Evolutionary conservation across 1,140 invertebrate species (phyloP), one percentile per base, ranked within the genome.

Genomic region (Leptopilina boulardi): DNA sequence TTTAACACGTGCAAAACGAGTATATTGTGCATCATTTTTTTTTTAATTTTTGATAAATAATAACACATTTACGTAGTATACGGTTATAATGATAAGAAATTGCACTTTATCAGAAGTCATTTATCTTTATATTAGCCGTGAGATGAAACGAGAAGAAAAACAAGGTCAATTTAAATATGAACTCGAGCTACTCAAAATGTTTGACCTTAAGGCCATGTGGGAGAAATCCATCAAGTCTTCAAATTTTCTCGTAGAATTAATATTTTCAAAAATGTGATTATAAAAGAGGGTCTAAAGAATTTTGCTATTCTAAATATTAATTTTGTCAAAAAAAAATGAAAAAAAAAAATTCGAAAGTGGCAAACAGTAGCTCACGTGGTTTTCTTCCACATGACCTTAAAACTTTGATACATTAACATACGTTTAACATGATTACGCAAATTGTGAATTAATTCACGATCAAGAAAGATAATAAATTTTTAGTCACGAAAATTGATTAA

Each of bases 11-110:
- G 59, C 59, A 38, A n/a, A n/a, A 4, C 15, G 23, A 30, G 21
- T 26, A 30, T n/a, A n/a, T n/a, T n/a, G 59, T 30, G 6, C 59
- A 30, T 66, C 26, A 66, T 66, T 66, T 30, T 66, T 66, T 66
- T 30, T 66, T 66, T 38, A 38, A 30, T n/a, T 66, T 26, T 10
- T n/a, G 59, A 66, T 66, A 34, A 66, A 66, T 66, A 66, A 66
- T 66, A 34, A 66, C 23, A 66, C 59, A 66, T 66, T 66, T n/a
- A n/a, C n/a, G 59, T 66, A 66, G 23, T 6, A 66, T 23, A 30
- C 21, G 30, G 11, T 18, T 18, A n/a, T n/a, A 51, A 51, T 30
- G 56, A 66, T 66, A 66, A 66, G 56, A 66, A 15, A 5, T 6
- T 10, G 13, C n/a, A 38, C 34, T 38, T 4, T 9, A 38, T 38